Base-by-base conservation (phyloP, 1,140 invertebrate genomes). In the Pristionchus pacificus region DNA sequence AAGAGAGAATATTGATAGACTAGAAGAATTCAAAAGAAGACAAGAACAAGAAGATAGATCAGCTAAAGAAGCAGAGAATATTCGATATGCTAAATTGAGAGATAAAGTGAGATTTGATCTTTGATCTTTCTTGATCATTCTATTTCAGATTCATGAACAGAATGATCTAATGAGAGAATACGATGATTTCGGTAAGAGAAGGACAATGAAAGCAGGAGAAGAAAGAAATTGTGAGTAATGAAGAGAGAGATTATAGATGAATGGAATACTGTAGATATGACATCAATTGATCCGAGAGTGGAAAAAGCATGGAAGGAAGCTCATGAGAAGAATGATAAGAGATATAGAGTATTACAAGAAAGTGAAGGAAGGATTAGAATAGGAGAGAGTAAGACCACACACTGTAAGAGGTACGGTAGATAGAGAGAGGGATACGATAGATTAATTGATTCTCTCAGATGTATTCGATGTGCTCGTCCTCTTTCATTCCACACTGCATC, bases 271-370 rank as follows among this genome's bases (percentile, higher is more conserved):
- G n/a, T n/a, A n/a, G n/a, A n/a, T n/a, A n/a, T n/a, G n/a, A n/a
- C n/a, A n/a, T n/a, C n/a, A n/a, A n/a, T n/a, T n/a, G n/a, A n/a
- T n/a, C 33, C 71, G 24, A n/a, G 59, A 64, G 71, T 73, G 3
- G 71, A 73, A 63, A 66, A 65, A 1, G 71, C 71, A 29, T 73
- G 71, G 71, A 68, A 30, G 68, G 71, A 73, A n/a, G 71, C 71
- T 15, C 71, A 73, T 33, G 71, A 73, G 31, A 68, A 68, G 38
- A 72, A 63, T 29, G 71, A 73, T 55, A 68, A 60, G 33, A 68
- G 59, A 32, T 73, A 72, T 27, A 49, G 38, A 49, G 38, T 49
- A 10, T 19, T 49, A 19, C 38, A 49, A 49, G 38, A 49, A 19
- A 19, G 6, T 6, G 38, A 49, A 19, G 38, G 6, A 19, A 49